A percentile compares a stretch with the other conserved stretches of the same genome.
These are phyloP conservation scores for Cettia cetti DNA, from an alignment of 2,113 vertebrate species.

Conservation along the genomic window DNA sequence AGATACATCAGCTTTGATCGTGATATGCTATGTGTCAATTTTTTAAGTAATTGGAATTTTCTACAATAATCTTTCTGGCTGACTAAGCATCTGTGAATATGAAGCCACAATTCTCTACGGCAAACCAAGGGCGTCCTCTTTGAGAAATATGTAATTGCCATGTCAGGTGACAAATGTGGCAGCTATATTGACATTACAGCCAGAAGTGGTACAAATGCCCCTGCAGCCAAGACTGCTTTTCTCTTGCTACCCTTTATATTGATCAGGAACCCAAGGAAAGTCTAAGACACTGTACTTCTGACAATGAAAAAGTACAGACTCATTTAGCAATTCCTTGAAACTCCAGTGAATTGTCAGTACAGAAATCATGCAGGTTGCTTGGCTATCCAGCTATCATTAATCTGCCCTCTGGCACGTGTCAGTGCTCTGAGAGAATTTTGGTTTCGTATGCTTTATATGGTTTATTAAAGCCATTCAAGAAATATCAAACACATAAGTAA, in stretches of 20 bases:
- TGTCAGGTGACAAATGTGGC: not conserved
- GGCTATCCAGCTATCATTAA: conserved; percentile 6
- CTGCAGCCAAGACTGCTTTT: not conserved
- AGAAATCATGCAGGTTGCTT: not conserved
- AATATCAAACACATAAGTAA: not conserved
- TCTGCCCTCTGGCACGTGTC: conserved; percentile 12
- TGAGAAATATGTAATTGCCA: not conserved
- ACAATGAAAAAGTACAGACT: conserved; percentile 21
- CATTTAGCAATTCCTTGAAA: not conserved
- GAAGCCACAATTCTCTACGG: not conserved
- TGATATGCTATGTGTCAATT: not conserved
- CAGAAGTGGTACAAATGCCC: not conserved
- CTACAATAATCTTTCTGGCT: not conserved
- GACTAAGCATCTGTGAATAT: not conserved
- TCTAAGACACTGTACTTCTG: not conserved
- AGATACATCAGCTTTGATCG: not conserved
- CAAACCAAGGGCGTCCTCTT: not conserved
- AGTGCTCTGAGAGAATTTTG: not conserved
- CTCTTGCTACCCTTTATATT: not conserved
- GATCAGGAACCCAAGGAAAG: not conserved
- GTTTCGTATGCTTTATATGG: not conserved
- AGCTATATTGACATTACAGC: not conserved
- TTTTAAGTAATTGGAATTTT: not conserved
- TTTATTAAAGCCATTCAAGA: conserved; percentile 32
- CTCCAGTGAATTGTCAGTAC: not conserved